Base-by-base conservation (phyloP, 2,797 vertebrate species). In the Morus bassanus region DNA sequence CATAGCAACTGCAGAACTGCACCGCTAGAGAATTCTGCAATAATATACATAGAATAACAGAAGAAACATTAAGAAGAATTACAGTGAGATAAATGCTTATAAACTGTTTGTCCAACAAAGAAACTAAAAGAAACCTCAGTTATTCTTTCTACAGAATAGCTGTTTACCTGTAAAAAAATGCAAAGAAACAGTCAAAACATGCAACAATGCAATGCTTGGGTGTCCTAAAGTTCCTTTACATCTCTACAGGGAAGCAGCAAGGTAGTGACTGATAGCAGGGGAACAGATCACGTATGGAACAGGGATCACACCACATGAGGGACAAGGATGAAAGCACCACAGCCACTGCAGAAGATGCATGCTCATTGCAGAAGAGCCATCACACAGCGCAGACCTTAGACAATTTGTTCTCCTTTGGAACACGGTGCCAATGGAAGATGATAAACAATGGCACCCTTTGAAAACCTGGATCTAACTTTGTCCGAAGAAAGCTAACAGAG, bases 381-480 rank as follows among this genome's bases (percentile, higher is more conserved):
- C 15, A 57, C 0, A 0, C 6, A 60, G 13, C 0, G 0, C 46
- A 77, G 37, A 61, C 12, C 35, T 5, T 4, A 51, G n/a, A n/a
- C 5, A 83, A 39, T 41, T 7, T 50, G 8, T 18, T 41, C 39
- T 75, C 41, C 43, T 79, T 33, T 1, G 3, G 51, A 67, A 63
- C 6, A 10, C 0, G 8, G 33, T 63, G 33, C 65, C 51, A 63
- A 35, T 0, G 2, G 31, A 67, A 80, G n/a, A 53, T 18, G 7
- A 64, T 3, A 12, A 57, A 8, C 37, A 73, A 56, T 1, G 35
- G 21, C 30, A 68, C 13, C 18, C 31, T 51, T 64, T 35, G 22
- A 89, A 94, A 88, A 59, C 27, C 41, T 7, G 5, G 19, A 37
- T n/a, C 33, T 37, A 43, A n/a, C 27, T 27, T 33, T 0, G 6